Conservation (phyloP, 2,797 vertebrate species). For the Spheniscus humboldti region DNA sequence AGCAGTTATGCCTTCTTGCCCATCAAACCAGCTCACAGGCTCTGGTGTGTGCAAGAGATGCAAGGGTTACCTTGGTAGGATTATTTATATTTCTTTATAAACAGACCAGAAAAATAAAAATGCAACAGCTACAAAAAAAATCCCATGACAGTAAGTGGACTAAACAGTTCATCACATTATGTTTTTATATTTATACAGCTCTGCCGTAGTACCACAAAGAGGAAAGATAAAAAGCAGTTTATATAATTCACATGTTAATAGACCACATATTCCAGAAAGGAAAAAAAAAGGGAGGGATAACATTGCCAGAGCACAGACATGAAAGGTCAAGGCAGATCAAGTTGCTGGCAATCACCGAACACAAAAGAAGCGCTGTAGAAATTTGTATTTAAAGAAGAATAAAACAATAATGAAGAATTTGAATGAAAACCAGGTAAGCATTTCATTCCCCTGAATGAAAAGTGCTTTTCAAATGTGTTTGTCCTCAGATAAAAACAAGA, state of each 20-base stretch:
- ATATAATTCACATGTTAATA: conserved; percentile 26
- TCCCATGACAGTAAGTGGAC: neutral
- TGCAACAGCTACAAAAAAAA: neutral
- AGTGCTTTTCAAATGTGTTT: conserved; percentile 7
- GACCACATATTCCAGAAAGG: neutral
- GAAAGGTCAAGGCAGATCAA: conserved; percentile 31
- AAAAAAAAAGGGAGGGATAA: neutral
- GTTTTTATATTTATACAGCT: neutral
- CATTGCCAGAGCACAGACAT: neutral
- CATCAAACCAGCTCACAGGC: neutral
- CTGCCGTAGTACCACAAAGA: neutral
- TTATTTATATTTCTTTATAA: neutral
- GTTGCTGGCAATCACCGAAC: neutral
- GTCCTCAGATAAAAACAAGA: neutral
- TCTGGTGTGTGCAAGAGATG: neutral
- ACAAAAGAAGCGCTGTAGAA: neutral
- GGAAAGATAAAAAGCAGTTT: conserved; percentile 19
- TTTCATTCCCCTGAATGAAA: neutral
- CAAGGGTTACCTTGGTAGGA: neutral
- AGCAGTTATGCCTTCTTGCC: neutral
- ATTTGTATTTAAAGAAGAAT: neutral
- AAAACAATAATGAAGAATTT: neutral
- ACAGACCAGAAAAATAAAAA: neutral
- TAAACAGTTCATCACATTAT: neutral
- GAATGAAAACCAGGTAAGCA: neutral